A percentile compares a stretch with the other conserved stretches of the same genome.
Conservation (phyloP, 1,140 invertebrate genomes). For the Polyergus mexicanus region DNA sequence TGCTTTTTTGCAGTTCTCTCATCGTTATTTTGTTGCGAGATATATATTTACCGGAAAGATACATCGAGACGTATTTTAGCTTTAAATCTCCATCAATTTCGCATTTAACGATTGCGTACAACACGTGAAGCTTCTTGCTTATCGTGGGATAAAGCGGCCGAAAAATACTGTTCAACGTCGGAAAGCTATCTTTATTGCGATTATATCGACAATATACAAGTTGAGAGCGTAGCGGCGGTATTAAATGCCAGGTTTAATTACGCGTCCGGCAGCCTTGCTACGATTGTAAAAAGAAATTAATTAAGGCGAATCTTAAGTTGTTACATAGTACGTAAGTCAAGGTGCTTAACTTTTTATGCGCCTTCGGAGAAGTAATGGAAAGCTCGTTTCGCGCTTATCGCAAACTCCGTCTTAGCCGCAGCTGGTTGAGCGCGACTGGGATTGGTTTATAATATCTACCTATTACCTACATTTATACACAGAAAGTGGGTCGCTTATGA, state of each 20-base stretch:
- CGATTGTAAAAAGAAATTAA: conserved; percentile 45
- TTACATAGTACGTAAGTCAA: conserved; percentile 41
- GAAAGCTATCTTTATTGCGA: conserved; percentile 3
- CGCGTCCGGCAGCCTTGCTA: background rate
- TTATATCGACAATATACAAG: conserved; percentile 6
- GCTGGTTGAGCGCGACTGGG: conserved; percentile 30
- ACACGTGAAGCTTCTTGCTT: background rate
- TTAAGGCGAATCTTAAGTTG: conserved; percentile 40
- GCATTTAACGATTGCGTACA: conserved; percentile 12
- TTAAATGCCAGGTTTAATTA: conserved; percentile 51
- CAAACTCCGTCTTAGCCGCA: conserved; percentile 38
- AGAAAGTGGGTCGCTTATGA: conserved; percentile 60
- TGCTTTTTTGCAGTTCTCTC: background rate
- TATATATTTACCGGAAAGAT: background rate
- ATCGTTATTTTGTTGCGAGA: background rate
- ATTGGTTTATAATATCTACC: conserved; percentile 35
- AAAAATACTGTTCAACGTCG: conserved; percentile 8
- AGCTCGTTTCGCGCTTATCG: conserved; percentile 59
- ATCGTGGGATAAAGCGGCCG: background rate
- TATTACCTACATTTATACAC: background rate
- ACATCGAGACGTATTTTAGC: conserved; percentile 12
- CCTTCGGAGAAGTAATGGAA: conserved; percentile 55
- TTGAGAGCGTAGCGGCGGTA: background rate
- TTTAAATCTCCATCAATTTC: background rate
- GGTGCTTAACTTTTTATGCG: conserved; percentile 55